Base-by-base conservation (phyloP, 2,113 vertebrate species). In the Hyaena hyaena region DNA sequence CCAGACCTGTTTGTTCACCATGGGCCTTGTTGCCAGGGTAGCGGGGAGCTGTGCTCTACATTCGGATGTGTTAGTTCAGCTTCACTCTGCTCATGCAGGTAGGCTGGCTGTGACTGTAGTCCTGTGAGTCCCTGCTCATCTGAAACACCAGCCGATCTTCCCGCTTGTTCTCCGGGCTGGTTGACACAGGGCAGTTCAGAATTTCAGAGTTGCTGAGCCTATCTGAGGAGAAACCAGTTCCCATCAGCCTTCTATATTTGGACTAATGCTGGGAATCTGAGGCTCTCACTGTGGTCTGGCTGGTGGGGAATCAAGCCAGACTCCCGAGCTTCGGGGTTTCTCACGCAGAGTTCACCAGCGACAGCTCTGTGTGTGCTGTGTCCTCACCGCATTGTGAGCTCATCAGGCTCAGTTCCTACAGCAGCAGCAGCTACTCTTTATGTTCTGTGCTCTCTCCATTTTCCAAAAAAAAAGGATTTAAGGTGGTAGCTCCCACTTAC, bases 201-300 rank as follows among this genome's bases (percentile, higher is more conserved):
- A 58, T 92, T 74, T 83, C 89, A 33, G 19, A 88, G 87, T 28
- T 69, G 28, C 74, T 48, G 55, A 68, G 58, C 35, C 48, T 26
- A 0, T 48, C 61, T 61, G 76, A 73, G 58, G 85, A 95, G 43
- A 96, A 94, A 10, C 71, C 43, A 24, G 61, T 96, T 97, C 76
- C 90, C 16, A 17, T 84, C 19, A 63, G 69, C 68, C 61, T 80
- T 92, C 68, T 35, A 1, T 58, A 10, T 84, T 50, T 1, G 0
- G 73, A 14, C 61, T 10, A 8, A 24, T 58, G 53, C n/a, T 17
- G 19, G 53, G 63, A 76, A 35, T 23, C 88, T 79, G 90, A 90
- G 71, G 63, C 19, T 61, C 80, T 80, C 3, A 35, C 48, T 68
- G 4, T 90, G 48, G 23, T 45, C 63, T 79, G 58, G 14, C n/a